These are phyloP conservation scores for Pyrgus malvae DNA, from an alignment of 2,888 invertebrate genomes.

Conservation along the genomic window DNA sequence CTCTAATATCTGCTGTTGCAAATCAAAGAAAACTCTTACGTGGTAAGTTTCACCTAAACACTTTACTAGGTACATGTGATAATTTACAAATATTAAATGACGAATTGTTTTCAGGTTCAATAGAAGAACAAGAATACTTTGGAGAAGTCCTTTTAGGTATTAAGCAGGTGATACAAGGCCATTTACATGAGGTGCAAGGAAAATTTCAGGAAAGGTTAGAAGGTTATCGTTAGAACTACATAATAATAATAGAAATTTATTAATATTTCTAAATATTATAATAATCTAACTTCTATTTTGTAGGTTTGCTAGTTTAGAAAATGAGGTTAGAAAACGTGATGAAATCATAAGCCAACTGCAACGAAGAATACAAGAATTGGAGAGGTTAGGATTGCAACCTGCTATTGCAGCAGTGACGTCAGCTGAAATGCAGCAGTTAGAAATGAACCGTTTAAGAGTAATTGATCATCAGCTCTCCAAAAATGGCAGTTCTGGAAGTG, in stretches of 20 bases:
- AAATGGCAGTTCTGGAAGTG: constrained; percentile 71
- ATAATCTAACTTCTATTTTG: no score
- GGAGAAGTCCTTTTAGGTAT: constrained; percentile 90
- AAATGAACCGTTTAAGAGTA: constrained; percentile 31
- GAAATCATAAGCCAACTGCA: constrained; percentile 90
- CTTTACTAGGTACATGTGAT: no score
- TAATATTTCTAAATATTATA: no score
- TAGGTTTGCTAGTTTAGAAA: constrained; percentile 88
- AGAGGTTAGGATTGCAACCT: constrained; percentile 63
- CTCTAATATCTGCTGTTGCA: constrained; percentile 80
- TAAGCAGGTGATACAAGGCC: constrained; percentile 90
- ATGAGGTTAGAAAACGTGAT: constrained; percentile 90
- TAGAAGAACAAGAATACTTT: constrained; percentile 90
- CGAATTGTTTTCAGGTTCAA: constrained; percentile 77
- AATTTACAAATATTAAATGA: no score
- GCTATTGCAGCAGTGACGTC: constrained; percentile 37
- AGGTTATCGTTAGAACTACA: not conserved
- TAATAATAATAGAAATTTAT: no score
- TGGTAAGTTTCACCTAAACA: constrained; percentile 61
- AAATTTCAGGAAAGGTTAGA: constrained; percentile 84
- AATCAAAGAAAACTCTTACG: constrained; percentile 82
- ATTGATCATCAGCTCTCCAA: constrained; percentile 45
- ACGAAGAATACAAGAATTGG: constrained; percentile 86
- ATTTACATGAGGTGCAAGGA: constrained; percentile 86
- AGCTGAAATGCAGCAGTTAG: constrained; percentile 36